Percentiles rank a stretch among this genome's conserved stretches.
Conservation (phyloP, 2,797 vertebrate genomes). For the Centroberyx gerrardi region DNA sequence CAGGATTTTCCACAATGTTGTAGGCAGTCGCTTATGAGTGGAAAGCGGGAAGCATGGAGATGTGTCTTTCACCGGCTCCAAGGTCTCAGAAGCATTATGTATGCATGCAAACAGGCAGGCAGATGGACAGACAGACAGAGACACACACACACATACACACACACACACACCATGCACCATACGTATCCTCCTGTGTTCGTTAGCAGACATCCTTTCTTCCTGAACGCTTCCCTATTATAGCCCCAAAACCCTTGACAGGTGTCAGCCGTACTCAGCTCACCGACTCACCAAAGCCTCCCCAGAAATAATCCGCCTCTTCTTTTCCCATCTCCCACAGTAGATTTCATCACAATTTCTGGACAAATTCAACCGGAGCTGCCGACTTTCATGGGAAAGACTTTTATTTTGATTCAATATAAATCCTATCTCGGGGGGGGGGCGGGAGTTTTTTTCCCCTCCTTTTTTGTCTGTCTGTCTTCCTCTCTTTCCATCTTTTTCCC, state of each 20-base stretch:
- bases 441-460: not conserved
- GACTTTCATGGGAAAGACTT: conserved; percentile 79
- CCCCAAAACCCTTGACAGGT: conserved; percentile 84
- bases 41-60: conserved; percentile 52
- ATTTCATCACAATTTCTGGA: conserved; percentile 83
- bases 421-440: conserved; percentile 66
- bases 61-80: conserved; percentile 52
- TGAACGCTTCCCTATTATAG: conserved; percentile 75
- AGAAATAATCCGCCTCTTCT: conserved; percentile 75
- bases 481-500: conserved; percentile 44
- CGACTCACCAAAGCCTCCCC: conserved; percentile 77
- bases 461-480: conserved; percentile 46
- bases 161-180: conserved; percentile 33
- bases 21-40: conserved; percentile 26
- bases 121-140: conserved; percentile 34
- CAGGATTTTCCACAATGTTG: conserved; percentile 55
- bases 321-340: conserved; percentile 74
- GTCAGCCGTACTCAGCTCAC: conserved; percentile 80
- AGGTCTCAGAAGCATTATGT: conserved; percentile 56
- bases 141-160: conserved; percentile 25
- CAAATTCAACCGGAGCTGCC: conserved; percentile 78
- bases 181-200: conserved; percentile 73
- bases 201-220: conserved; percentile 75
- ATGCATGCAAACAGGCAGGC: conserved; percentile 53
- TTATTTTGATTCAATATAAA: conserved; percentile 81